Percentiles rank a stretch among this genome's conserved stretches.
phyloP scores from a whole-genome alignment of 2,888 invertebrate species.

The Polydrusus cervinus region DNA sequence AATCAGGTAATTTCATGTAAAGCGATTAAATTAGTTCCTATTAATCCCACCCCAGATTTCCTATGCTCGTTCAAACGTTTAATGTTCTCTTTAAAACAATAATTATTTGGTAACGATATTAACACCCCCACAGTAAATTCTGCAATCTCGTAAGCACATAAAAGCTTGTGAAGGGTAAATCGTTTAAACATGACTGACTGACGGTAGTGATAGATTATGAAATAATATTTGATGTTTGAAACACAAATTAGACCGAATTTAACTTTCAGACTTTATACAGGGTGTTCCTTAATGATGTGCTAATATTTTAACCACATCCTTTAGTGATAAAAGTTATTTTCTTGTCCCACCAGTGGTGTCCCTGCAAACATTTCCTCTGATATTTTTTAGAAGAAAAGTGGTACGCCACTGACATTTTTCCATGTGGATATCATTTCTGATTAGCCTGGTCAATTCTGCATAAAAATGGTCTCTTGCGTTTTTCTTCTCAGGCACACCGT shows the following conservation, averaged over 20 bases:
- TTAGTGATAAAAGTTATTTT: too few relatives aligned
- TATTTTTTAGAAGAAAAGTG: too few relatives aligned
- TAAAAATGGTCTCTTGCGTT: too few relatives aligned
- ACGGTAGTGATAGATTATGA: conserved; percentile 3
- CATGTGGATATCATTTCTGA: too few relatives aligned
- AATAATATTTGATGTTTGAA: conserved; percentile 12
- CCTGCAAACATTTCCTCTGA: too few relatives aligned
- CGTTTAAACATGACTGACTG: conserved; percentile 11
- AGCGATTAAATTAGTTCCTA: background rate
- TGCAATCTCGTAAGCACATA: conserved; percentile 2
- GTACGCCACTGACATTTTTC: too few relatives aligned
- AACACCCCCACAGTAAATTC: conserved; percentile 12
- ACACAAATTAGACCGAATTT: conserved; percentile 2
- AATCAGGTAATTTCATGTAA: background rate
- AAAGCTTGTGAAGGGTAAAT: conserved; percentile 5
- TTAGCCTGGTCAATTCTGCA: too few relatives aligned
- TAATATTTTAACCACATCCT: too few relatives aligned
- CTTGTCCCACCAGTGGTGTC: too few relatives aligned
- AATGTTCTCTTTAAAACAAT: conserved; percentile 11
- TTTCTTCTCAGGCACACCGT: too few relatives aligned
- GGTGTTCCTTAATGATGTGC: background rate
- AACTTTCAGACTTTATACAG: background rate
- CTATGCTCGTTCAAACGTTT: background rate
- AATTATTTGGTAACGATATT: conserved; percentile 9
- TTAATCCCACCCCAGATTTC: background rate